phyloP scores from a whole-genome alignment of 1,140 invertebrate species.

The Aphaenogaster ashmeadi region DNA sequence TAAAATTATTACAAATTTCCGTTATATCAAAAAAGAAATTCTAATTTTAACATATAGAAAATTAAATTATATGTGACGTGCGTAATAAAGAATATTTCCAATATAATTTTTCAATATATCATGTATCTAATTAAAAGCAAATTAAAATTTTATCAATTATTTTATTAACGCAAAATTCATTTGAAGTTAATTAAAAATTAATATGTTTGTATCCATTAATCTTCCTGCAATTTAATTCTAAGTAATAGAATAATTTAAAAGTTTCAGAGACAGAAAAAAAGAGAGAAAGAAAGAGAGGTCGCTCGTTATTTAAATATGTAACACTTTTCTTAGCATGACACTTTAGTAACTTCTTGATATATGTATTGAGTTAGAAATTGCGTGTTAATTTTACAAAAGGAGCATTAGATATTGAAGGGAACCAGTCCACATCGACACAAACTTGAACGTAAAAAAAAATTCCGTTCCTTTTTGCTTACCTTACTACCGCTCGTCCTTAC shows the following conservation, averaged over 20 bases:
- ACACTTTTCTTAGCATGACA: background rate
- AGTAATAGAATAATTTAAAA: background rate
- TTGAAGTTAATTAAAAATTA: background rate
- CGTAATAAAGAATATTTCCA: background rate
- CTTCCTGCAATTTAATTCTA: background rate
- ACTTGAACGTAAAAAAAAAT: background rate
- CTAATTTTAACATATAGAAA: conserved; percentile 5
- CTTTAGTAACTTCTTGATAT: background rate
- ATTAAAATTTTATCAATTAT: background rate
- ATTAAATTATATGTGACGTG: background rate
- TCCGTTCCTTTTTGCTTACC: background rate
- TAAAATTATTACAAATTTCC: background rate
- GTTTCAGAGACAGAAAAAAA: background rate
- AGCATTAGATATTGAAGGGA: background rate
- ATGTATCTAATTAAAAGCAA: background rate
- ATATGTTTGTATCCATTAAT: background rate
- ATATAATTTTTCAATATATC: background rate
- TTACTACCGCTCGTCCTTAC: too few relatives aligned
- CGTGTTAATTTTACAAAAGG: background rate
- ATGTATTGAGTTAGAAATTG: background rate
- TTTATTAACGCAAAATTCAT: background rate
- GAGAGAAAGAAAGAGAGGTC: background rate
- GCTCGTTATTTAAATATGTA: background rate
- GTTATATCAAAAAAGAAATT: background rate
- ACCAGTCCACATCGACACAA: background rate